Evolutionary conservation across 30 jellyfish, hydroid and myxozoan species (phyloP).

Genomic region (Aurelia aurita complex sp. Pacific): DNA sequence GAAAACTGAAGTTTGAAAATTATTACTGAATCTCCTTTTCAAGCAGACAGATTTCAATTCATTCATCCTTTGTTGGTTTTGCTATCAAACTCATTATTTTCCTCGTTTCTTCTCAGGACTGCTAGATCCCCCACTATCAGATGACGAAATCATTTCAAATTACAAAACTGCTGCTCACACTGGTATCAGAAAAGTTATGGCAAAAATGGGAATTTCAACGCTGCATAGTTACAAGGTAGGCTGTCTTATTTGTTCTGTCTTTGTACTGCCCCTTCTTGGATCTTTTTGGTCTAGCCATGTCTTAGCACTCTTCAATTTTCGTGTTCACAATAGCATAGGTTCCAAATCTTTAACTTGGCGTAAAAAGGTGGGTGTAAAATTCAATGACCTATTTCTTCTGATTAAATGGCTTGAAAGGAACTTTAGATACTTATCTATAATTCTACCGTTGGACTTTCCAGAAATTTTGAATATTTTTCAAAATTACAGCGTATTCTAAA

Average conservation of each 20-base stretch:
- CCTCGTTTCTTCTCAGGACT: conserved; percentile 22
- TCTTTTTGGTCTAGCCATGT: background rate
- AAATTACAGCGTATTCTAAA: no score
- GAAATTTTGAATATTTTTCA: no score
- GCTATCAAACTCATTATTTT: background rate
- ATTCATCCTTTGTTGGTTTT: no score
- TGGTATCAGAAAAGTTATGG: conserved; percentile 83
- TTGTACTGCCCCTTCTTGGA: background rate
- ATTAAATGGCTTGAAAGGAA: no score
- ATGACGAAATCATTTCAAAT: conserved; percentile 48
- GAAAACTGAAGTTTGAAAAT: no score
- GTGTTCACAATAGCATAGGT: background rate
- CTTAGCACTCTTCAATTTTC: background rate
- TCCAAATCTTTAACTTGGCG: no score
- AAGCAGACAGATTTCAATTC: no score
- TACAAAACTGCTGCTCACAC: conserved; percentile 77
- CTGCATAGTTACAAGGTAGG: conserved; percentile 77
- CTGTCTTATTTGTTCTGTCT: background rate
- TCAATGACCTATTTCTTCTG: no score
- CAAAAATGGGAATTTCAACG: conserved; percentile 82
- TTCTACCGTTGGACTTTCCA: no score
- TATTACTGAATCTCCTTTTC: no score
- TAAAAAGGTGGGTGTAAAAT: no score
- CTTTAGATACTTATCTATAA: no score
- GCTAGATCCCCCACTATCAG: conserved; percentile 71